phyloP scores from a whole-genome alignment of 2,888 invertebrate species.

The Trichopoda pennipes region DNA sequence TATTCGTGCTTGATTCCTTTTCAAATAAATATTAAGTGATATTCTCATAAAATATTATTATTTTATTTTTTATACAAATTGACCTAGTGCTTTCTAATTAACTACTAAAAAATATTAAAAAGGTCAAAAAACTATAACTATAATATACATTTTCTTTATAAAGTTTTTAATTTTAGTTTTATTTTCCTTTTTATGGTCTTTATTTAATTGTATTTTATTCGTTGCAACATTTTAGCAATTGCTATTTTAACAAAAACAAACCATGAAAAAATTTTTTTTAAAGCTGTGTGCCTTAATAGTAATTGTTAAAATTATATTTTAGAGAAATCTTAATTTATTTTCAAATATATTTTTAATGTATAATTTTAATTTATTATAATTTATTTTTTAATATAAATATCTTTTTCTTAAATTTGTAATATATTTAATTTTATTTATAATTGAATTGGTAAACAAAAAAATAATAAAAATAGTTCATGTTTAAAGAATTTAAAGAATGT shows the following conservation, averaged over 20 bases:
- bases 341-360: not conserved
- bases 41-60: too few species aligned
- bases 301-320: slow-evolving; percentile 83
- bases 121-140: too few species aligned
- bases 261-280: slow-evolving; percentile 80
- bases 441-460: slow-evolving; percentile 7
- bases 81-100: too few species aligned
- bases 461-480: slow-evolving; percentile 23
- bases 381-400: slow-evolving; percentile 1
- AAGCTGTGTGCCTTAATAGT: slow-evolving; percentile 91
- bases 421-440: slow-evolving; percentile 31
- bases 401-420: slow-evolving; percentile 11
- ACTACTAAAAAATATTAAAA: too few species aligned
- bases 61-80: too few species aligned
- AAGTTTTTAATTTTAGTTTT: not conserved
- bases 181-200: not conserved
- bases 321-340: slow-evolving; percentile 6
- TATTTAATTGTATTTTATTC: not conserved
- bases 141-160: not conserved
- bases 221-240: slow-evolving; percentile 72
- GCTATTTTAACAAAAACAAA: slow-evolving; percentile 75
- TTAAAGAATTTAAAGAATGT: not conserved
- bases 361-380: slow-evolving; percentile 25
- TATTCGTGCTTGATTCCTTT: too few species aligned
- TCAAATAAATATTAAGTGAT: too few species aligned